These are phyloP conservation scores for Aplocera efformata DNA, from an alignment of 2,888 invertebrate genomes.

Conservation along the genomic window DNA sequence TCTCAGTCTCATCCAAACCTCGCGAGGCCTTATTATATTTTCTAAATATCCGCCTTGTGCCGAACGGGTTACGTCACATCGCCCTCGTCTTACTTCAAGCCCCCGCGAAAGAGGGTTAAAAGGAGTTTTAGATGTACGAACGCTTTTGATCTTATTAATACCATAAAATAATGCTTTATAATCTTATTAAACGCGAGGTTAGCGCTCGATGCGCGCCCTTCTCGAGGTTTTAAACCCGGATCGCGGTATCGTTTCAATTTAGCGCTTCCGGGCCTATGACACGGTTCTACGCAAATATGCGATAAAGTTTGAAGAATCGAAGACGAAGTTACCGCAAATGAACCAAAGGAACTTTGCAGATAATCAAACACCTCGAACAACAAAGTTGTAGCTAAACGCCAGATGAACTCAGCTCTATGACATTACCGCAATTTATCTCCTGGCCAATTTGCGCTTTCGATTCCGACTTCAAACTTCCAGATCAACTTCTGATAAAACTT, in stretches of 20 bases:
- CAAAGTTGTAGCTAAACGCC: constrained; percentile 72
- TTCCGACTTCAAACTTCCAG: constrained; percentile 65
- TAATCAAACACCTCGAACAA: constrained; percentile 65
- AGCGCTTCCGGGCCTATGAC: constrained; percentile 40
- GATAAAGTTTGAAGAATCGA: constrained; percentile 39
- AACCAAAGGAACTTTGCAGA: constrained; percentile 69
- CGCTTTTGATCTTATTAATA: constrained; percentile 88
- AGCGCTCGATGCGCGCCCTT: constrained; percentile 76
- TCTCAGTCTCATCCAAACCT: constrained; percentile 72
- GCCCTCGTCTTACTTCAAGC: constrained; percentile 77
- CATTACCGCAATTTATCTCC: constrained; percentile 78
- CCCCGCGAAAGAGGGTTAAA: constrained; percentile 76
- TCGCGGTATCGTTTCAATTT: constrained; percentile 58
- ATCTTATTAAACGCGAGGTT: constrained; percentile 88
- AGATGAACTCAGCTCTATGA: constrained; percentile 73
- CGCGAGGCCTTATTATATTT: constrained; percentile 70
- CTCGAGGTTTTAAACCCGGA: constrained; percentile 46
- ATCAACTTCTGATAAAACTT: constrained; percentile 36
- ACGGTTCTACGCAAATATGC: constrained; percentile 33
- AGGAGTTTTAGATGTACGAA: constrained; percentile 82
- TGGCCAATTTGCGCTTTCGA: constrained; percentile 68
- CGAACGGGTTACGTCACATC: constrained; percentile 58
- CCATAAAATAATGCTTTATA: constrained; percentile 88
- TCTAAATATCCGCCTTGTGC: constrained; percentile 69
- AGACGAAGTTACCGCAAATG: constrained; percentile 57